A percentile compares a stretch with the other conserved stretches of the same genome.
Evolutionary conservation across 2,888 invertebrate species (phyloP).

Genomic region (Drosophila merina): DNA sequence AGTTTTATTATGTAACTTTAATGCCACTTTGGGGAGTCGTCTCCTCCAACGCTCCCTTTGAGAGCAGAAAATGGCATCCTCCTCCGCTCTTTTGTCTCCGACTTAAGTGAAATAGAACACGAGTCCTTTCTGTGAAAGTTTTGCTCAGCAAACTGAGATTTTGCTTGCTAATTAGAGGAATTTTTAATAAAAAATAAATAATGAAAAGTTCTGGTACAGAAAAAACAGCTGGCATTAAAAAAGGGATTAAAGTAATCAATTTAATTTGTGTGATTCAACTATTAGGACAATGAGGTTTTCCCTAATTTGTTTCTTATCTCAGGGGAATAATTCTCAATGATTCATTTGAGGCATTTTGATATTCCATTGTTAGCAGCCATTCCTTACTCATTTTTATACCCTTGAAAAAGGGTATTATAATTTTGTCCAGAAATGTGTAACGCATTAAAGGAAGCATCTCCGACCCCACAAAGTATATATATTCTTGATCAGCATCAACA

Average conservation of each 20-base stretch:
- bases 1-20: conserved; percentile 80
- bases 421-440: no score
- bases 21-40: conserved; percentile 50
- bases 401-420: no score
- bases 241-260: background rate
- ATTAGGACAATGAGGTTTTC: background rate
- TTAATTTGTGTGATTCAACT: background rate
- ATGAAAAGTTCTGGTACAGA: background rate
- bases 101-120: conserved; percentile 20
- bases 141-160: conserved; percentile 5
- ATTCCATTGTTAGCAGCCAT: conserved; percentile 9
- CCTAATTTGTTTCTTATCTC: background rate
- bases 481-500: no score
- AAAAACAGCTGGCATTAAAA: no score
- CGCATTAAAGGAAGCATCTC: no score
- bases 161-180: conserved; percentile 56
- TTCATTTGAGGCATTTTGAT: background rate
- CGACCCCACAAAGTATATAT: no score
- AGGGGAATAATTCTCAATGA: background rate
- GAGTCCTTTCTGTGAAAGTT: conserved; percentile 8
- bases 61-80: background rate
- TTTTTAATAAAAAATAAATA: conserved; percentile 8
- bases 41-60: conserved; percentile 29
- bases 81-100: conserved; percentile 3
- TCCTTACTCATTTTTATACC: background rate